Evolutionary conservation across 2,113 vertebrate species (phyloP).

Genomic region (Sander vitreus): DNA sequence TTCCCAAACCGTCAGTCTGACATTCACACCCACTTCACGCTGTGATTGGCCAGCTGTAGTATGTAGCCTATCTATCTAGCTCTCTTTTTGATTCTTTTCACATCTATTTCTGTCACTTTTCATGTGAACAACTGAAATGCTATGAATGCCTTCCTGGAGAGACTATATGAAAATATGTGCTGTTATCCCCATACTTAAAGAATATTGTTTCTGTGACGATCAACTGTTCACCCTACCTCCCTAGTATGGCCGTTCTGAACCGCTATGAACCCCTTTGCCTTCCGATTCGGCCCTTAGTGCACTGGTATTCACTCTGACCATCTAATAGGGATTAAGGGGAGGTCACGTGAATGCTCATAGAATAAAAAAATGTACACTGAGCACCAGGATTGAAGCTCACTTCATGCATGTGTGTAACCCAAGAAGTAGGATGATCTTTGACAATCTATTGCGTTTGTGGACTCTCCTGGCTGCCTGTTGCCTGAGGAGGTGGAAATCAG

Average conservation of each 20-base stretch:
- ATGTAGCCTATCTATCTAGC: no score
- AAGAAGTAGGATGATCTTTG: constrained; percentile 30
- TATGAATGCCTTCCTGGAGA: background rate
- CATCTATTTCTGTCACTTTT: background rate
- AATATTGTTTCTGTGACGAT: background rate
- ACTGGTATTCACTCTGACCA: background rate
- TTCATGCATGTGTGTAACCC: constrained; percentile 1
- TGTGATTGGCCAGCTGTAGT: background rate
- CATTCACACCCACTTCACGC: background rate
- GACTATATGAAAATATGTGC: background rate
- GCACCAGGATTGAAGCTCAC: background rate
- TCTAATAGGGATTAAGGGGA: background rate
- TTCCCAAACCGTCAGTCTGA: background rate
- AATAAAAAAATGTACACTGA: background rate
- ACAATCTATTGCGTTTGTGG: constrained; percentile 29
- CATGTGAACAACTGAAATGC: background rate
- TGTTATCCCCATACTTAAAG: background rate
- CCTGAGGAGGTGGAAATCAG: constrained; percentile 40
- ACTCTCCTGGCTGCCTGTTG: constrained; percentile 31
- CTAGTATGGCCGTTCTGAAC: background rate
- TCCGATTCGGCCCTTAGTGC: background rate
- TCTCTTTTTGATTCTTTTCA: background rate
- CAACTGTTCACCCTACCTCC: background rate
- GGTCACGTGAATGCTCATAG: background rate
- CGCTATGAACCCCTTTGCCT: background rate